Evolutionary conservation across 2,888 invertebrate genomes (phyloP).

Genomic region (Maniola hyperantus): DNA sequence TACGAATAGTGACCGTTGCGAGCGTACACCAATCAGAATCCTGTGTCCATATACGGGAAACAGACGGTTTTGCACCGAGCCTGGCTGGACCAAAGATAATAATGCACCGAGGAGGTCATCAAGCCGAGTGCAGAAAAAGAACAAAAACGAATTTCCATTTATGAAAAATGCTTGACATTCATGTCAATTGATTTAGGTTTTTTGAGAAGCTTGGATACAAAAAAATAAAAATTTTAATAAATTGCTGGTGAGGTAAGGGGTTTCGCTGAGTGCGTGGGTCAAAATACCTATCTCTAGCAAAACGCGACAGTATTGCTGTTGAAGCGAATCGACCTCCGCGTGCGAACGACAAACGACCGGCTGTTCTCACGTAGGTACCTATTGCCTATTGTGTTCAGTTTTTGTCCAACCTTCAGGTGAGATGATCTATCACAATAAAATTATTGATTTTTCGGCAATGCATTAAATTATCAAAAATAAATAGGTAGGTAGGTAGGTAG

Average conservation of each 20-base stretch:
- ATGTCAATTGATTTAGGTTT: conserved; percentile 47
- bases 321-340: conserved; percentile 70
- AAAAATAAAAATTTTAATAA: conserved; percentile 54
- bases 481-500: no score
- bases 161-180: conserved; percentile 57
- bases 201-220: conserved; percentile 51
- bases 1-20: conserved; percentile 77
- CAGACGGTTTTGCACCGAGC: conserved; percentile 76
- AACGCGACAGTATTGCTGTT: conserved; percentile 49
- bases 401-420: conserved; percentile 44
- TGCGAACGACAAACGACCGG: conserved; percentile 70
- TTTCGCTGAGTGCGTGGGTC: conserved; percentile 67
- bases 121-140: conserved; percentile 52
- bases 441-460: neutral
- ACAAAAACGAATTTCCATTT: conserved; percentile 61
- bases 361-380: conserved; percentile 73
- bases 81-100: conserved; percentile 65
- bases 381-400: conserved; percentile 61
- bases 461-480: neutral
- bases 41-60: conserved; percentile 93
- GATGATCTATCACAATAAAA: conserved; percentile 10
- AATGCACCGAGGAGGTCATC: conserved; percentile 58
- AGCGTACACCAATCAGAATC: conserved; percentile 84
- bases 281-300: conserved; percentile 61
- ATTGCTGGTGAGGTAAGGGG: conserved; percentile 57